phyloP scores from a whole-genome alignment of 2,113 vertebrate genomes.

The Gavialis gangeticus region DNA sequence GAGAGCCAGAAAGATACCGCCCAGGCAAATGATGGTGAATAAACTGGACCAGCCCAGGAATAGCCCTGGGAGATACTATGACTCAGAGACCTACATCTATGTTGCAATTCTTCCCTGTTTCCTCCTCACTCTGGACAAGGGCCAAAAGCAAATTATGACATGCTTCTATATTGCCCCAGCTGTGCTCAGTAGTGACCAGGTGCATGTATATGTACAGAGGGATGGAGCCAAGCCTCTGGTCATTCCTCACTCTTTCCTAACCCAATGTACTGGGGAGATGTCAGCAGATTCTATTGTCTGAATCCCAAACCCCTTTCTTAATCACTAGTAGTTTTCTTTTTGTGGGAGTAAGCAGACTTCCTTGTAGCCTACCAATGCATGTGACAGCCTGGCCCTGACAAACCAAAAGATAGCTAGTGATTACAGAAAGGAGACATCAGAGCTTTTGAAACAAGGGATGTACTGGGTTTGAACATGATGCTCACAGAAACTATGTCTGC shows the following conservation, averaged over 20 bases:
- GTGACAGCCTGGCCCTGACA: rapidly evolving
- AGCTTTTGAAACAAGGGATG: not conserved
- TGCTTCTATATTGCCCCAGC: not conserved
- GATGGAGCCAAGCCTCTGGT: not conserved
- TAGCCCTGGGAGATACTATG: rapidly evolving
- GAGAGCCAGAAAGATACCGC: rapidly evolving
- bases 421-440: rapidly evolving
- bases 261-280: not conserved
- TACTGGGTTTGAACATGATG: not conserved
- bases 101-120: rapidly evolving
- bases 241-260: not conserved
- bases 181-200: too few relatives aligned
- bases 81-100: slow-evolving; percentile 42
- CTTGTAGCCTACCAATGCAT: not conserved
- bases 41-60: not conserved
- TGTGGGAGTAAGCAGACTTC: not conserved
- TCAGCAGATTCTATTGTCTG: too few relatives aligned
- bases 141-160: rapidly evolving
- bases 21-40: not conserved
- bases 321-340: not conserved
- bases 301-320: not conserved
- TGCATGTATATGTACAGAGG: not conserved
- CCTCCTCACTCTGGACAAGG: rapidly evolving
- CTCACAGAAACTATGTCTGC: not conserved
- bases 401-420: rapidly evolving